A percentile compares a stretch with the other conserved stretches of the same genome.
phyloP scores from a whole-genome alignment of 2,113 vertebrate species.

The Aspiorhynchus laticeps region DNA sequence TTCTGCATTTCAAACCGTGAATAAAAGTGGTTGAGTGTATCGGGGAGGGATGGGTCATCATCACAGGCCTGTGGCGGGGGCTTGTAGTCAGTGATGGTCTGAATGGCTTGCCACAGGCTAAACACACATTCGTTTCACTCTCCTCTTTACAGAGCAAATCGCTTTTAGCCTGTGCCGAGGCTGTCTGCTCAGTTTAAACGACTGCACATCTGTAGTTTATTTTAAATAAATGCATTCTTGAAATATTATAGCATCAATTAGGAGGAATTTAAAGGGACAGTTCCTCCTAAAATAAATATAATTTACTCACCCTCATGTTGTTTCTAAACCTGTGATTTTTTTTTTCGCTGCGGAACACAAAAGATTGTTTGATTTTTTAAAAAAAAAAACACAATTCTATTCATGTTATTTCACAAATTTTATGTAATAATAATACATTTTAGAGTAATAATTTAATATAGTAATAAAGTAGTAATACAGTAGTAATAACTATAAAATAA shows the following conservation, averaged over 20 bases:
- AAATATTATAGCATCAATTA: neutral
- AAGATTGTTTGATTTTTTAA: neutral
- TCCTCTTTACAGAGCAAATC: no score
- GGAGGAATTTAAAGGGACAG: neutral
- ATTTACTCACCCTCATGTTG: neutral
- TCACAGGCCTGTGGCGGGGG: no score
- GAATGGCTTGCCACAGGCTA: no score
- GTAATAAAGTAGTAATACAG: neutral
- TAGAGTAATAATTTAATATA: neutral
- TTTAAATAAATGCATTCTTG: neutral
- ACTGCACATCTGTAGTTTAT: neutral
- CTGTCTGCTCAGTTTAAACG: conserved; percentile 14
- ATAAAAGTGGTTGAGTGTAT: no score
- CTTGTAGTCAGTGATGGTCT: no score
- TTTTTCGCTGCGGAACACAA: neutral
- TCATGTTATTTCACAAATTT: neutral
- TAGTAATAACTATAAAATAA: neutral
- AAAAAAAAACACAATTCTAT: neutral
- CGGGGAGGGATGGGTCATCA: no score
- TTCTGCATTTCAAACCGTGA: no score
- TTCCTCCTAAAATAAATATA: neutral
- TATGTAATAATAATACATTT: neutral
- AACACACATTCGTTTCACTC: no score
- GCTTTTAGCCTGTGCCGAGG: conserved; percentile 25
- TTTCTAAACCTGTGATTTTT: neutral